Percentiles rank a stretch among this genome's conserved stretches.
Evolutionary conservation across 2,797 vertebrate species (phyloP).

Genomic region (Discoglossus pictus): DNA sequence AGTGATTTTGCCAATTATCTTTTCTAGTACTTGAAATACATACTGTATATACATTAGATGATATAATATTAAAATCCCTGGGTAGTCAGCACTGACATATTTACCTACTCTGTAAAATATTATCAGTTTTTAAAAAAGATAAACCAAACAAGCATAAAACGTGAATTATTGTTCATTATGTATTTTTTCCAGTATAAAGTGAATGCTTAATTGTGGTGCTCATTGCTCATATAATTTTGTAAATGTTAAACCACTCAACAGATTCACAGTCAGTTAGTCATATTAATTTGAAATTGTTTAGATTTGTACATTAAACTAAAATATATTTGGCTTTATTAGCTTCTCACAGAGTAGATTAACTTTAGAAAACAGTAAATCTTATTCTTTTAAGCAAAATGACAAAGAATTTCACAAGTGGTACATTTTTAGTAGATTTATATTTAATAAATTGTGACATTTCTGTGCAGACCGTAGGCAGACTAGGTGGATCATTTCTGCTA

Average conservation of each 20-base stretch:
- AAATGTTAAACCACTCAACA: constrained; percentile 15
- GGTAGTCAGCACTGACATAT: background rate
- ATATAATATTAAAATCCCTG: background rate
- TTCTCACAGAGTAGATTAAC: background rate
- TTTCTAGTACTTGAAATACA: constrained; percentile 43
- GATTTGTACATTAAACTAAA: constrained; percentile 4
- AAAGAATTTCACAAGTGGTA: too few species aligned
- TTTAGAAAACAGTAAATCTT: too few species aligned
- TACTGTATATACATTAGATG: constrained; percentile 32
- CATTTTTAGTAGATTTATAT: too few species aligned
- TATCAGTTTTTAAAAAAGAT: too few species aligned
- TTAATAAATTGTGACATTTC: too few species aligned
- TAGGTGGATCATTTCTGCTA: too few species aligned
- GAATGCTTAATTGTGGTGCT: constrained; percentile 34
- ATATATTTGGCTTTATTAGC: constrained; percentile 2
- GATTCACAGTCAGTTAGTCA: background rate
- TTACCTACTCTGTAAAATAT: too few species aligned
- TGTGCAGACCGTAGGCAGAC: too few species aligned
- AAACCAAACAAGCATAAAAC: constrained; percentile 29
- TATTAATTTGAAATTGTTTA: constrained; percentile 1
- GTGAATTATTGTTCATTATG: constrained; percentile 15
- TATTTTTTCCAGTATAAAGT: constrained; percentile 12
- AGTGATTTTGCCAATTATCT: constrained; percentile 49
- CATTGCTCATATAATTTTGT: constrained; percentile 16
- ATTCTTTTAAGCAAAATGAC: too few species aligned